phyloP scores from a whole-genome alignment of 2,113 vertebrate genomes.

The Stomatorhinus ivindoensis region DNA sequence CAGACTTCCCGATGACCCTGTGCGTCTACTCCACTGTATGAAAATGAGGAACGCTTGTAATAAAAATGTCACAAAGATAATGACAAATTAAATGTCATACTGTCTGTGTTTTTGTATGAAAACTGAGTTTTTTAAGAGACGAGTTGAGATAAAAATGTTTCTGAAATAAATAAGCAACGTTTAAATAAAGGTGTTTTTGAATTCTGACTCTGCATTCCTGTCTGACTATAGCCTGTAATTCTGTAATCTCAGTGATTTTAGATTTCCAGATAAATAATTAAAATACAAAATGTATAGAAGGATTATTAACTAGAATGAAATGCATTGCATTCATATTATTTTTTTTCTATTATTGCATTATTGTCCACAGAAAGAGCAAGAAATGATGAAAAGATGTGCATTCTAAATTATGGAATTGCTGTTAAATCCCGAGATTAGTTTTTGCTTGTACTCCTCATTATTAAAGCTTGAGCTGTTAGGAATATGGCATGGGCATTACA shows the following conservation, averaged over 20 bases:
- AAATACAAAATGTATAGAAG: not conserved
- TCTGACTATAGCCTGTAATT: not conserved
- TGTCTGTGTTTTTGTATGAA: slow-evolving; percentile 12
- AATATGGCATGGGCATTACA: not conserved
- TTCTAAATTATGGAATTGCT: not conserved
- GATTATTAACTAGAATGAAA: not conserved
- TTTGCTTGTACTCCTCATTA: not conserved
- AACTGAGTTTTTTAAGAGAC: slow-evolving; percentile 12
- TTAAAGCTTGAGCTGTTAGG: not conserved
- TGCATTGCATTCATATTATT: not conserved
- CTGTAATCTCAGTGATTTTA: not conserved
- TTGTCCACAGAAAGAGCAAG: not conserved
- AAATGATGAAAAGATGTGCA: not conserved
- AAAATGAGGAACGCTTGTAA: not conserved
- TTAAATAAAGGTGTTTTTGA: not conserved
- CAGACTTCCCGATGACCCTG: not conserved
- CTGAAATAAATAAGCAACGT: slow-evolving; percentile 15
- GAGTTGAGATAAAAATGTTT: slow-evolving; percentile 7
- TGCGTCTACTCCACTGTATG: not conserved
- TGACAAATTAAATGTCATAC: no score
- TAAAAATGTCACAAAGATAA: not conserved
- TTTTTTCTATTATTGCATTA: not conserved
- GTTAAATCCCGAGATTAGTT: not conserved
- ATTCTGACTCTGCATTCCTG: not conserved
- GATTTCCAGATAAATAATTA: not conserved